A percentile compares a stretch with the other conserved stretches of the same genome.
Evolutionary conservation across 2,797 vertebrate species (phyloP).

Genomic region (Anas capensis): DNA sequence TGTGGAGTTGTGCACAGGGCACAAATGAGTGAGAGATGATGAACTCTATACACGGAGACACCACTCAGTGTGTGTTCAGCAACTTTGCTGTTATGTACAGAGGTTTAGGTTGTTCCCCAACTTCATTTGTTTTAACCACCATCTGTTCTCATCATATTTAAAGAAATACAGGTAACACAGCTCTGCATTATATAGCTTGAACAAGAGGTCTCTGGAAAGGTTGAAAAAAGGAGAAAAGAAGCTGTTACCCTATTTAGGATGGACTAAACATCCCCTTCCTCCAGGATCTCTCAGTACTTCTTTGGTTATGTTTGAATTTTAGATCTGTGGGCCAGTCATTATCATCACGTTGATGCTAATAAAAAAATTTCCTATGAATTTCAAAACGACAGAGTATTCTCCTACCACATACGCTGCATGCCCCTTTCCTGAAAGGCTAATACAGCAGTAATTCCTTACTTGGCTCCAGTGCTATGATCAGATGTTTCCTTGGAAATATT

Average conservation of each 20-base stretch:
- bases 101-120: neutral
- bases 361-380: neutral
- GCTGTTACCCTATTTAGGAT: neutral
- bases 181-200: neutral
- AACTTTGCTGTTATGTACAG: accelerated
- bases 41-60: neutral
- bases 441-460: neutral
- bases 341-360: neutral
- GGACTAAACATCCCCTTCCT: slow-evolving; percentile 8
- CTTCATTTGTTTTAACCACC: neutral
- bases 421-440: neutral
- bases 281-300: neutral
- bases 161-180: neutral
- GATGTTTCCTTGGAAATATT: slow-evolving; percentile 17
- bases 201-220: neutral
- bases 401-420: neutral
- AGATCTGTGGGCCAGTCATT: neutral
- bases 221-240: neutral
- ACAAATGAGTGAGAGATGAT: accelerated
- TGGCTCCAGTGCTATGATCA: neutral
- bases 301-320: neutral
- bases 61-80: neutral
- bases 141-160: neutral
- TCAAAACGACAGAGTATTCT: neutral
- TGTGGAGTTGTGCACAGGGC: accelerated